Conservation (phyloP, 2,113 vertebrate species). For the Anolis carolinensis region DNA sequence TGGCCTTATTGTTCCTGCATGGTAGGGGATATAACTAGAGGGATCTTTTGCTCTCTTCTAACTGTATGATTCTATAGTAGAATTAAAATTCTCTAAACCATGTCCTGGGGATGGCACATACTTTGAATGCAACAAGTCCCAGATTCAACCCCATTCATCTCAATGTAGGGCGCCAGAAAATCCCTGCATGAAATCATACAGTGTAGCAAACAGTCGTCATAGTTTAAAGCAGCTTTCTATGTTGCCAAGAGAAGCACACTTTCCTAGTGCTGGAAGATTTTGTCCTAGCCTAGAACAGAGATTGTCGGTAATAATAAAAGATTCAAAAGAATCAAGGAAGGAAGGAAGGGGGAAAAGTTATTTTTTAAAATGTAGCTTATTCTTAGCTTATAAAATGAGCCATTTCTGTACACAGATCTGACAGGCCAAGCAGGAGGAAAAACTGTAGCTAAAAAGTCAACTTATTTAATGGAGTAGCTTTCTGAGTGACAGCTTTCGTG, state of each 20-base stretch:
- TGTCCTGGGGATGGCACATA: too few species aligned
- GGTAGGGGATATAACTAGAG: too few species aligned
- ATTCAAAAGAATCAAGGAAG: constrained; percentile 25
- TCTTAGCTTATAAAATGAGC: neutral
- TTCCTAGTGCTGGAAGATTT: constrained; percentile 17
- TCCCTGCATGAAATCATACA: too few species aligned
- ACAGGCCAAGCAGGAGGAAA: constrained; percentile 13
- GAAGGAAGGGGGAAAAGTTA: neutral
- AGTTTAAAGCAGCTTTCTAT: neutral
- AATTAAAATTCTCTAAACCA: too few species aligned
- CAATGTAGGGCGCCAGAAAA: too few species aligned
- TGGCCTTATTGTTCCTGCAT: too few species aligned
- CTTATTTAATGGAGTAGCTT: neutral
- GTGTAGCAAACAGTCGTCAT: too few species aligned
- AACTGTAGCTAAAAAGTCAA: too few species aligned
- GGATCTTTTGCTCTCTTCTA: too few species aligned
- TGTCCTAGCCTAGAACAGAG: neutral
- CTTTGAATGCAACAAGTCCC: too few species aligned
- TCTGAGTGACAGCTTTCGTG: neutral
- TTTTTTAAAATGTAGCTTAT: constrained; percentile 26
- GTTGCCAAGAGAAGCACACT: accelerated
- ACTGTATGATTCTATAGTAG: too few species aligned
- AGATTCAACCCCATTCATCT: too few species aligned
- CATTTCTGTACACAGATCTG: constrained; percentile 17
- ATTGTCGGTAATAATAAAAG: neutral